phyloP scores from a whole-genome alignment of 2,888 invertebrate species.

The Pterobdella sp. region DNA sequence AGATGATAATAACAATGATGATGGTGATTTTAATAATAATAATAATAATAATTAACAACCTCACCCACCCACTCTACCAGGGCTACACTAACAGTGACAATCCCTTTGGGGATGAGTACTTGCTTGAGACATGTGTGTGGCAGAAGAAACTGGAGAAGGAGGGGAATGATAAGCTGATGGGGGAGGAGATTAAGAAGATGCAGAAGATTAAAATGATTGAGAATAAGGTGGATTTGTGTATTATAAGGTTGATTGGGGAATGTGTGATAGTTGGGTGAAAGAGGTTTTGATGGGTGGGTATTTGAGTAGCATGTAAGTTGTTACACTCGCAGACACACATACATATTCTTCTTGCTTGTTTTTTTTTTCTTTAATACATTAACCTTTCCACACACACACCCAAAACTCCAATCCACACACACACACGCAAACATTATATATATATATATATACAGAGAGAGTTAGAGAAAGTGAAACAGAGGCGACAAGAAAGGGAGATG shows the following conservation, averaged over 20 bases:
- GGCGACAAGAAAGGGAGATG: slow-evolving; percentile 73
- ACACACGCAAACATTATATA: no score
- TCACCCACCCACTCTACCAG: slow-evolving; percentile 36
- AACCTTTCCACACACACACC: no score
- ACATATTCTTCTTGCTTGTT: no score
- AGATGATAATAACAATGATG: no score
- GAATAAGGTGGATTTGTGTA: slow-evolving; percentile 57
- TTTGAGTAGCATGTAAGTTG: no score
- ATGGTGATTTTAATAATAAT: background rate
- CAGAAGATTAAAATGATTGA: slow-evolving; percentile 81
- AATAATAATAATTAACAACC: background rate
- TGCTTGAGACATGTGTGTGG: slow-evolving; percentile 78
- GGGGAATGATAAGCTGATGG: slow-evolving; percentile 62
- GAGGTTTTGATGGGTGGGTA: no score
- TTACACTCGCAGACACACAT: background rate
- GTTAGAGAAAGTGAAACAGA: slow-evolving; percentile 85
- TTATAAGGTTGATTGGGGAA: no score
- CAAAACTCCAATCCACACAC: no score
- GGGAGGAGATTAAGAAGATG: slow-evolving; percentile 65
- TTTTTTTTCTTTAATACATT: no score
- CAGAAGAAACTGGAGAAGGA: slow-evolving; percentile 87
- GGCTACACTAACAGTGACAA: slow-evolving; percentile 97
- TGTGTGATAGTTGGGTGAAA: no score
- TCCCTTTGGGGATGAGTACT: slow-evolving; percentile 92
- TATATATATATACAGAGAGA: slow-evolving; percentile 65